Evolutionary conservation across 1,140 invertebrate species (phyloP).

Genomic region (Meteorus sp.): DNA sequence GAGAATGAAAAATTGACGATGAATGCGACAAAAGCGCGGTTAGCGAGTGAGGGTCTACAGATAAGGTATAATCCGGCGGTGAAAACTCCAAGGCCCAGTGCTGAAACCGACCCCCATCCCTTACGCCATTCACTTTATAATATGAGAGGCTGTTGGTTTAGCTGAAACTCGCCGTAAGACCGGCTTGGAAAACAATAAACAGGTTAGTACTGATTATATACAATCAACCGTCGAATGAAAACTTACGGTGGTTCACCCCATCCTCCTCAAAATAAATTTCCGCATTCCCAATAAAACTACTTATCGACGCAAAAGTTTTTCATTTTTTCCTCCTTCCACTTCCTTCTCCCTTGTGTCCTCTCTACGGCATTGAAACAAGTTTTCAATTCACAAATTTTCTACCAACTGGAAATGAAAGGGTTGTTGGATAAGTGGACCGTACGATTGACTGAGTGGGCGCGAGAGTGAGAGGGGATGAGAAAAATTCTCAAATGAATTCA

Average conservation of each 20-base stretch:
- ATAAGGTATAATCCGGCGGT: slow-evolving; percentile 58
- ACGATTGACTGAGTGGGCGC: background rate
- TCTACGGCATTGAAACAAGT: background rate
- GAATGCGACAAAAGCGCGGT: background rate
- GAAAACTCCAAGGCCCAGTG: slow-evolving; percentile 41
- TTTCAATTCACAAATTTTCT: background rate
- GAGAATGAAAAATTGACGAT: background rate
- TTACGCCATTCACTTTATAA: slow-evolving; percentile 3
- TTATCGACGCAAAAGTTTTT: slow-evolving; percentile 7
- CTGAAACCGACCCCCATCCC: background rate
- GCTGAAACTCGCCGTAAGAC: slow-evolving; percentile 39
- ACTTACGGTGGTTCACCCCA: background rate
- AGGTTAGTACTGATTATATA: slow-evolving; percentile 24
- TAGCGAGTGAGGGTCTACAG: slow-evolving; percentile 49
- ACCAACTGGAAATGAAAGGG: background rate
- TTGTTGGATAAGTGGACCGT: background rate
- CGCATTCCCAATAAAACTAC: background rate
- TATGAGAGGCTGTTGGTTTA: slow-evolving; percentile 33
- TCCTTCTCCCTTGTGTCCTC: background rate
- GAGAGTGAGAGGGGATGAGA: slow-evolving; percentile 8
- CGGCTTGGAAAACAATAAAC: slow-evolving; percentile 52
- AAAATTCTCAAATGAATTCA: too few species aligned
- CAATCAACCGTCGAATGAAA: slow-evolving; percentile 3
- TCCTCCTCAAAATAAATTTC: background rate
- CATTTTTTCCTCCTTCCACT: background rate